Evolutionary conservation across 2,113 vertebrate genomes (phyloP), one percentile per base, ranked within the genome.

Genomic region (Tyto alba): DNA sequence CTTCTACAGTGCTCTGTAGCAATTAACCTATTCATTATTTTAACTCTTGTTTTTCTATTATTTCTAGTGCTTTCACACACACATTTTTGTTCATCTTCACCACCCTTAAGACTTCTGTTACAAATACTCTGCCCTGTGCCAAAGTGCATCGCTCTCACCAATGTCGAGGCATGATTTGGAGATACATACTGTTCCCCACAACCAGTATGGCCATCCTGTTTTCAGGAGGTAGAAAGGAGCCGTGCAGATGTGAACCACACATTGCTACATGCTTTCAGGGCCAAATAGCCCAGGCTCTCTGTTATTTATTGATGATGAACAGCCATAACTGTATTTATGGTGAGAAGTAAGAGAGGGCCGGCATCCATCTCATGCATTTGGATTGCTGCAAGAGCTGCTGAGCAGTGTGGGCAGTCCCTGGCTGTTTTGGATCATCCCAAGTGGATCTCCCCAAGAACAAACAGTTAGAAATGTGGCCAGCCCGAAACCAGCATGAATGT

Each of bases 401-500:
- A 75, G n/a, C 52, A 57, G 23, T 4, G 1, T n/a, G 45, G 40
- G 14, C 11, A 66, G 34, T 23, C 74, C 23, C 50, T 62, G 36
- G 34, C 23, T 60, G 18, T 26, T 88, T 40, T 34, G 16, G 18
- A 9, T 34, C 27, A 43, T 60, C 53, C 59, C 26, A 57, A 7
- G 26, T 29, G 22, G 47, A 57, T 68, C 11, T 73, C 30, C 15
- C 34, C 16, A 36, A n/a, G 18, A 78, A 34, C 29, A 50, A 48
- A n/a, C 27, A 22, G 30, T 26, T 73, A 48, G 38, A 40, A 30
- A 29, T 7, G 11, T 29, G 36, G 19, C 47, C 69, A 78, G 9
- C 7, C 17, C 21, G 41, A 57, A 79, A 43, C 16, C 45, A 23
- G 16, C 1, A 0, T 7, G 6, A 23, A 23, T 48, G 32, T n/a